A percentile compares a stretch with the other conserved stretches of the same genome.
phyloP scores from a whole-genome alignment of 2,113 vertebrate genomes.

The Hoplias malabaricus region DNA sequence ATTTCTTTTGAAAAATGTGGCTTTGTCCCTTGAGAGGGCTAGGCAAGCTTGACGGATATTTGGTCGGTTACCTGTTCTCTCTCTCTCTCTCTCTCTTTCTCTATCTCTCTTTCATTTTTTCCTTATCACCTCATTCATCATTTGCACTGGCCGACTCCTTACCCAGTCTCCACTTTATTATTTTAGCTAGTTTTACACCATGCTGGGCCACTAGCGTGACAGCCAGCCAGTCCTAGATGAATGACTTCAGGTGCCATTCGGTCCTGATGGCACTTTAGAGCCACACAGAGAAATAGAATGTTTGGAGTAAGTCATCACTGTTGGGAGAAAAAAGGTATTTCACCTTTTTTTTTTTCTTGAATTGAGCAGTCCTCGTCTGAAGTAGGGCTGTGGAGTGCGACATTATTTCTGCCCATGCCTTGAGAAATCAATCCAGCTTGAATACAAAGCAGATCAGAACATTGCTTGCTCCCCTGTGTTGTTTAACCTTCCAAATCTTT shows the following conservation, averaged over 20 bases:
- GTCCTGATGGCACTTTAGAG: conserved; percentile 23
- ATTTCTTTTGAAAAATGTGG: background rate
- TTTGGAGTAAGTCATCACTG: conserved; percentile 23
- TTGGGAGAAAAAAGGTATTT: conserved; percentile 5
- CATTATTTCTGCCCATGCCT: too few relatives aligned
- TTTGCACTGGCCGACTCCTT: conserved; percentile 29
- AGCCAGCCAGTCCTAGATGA: conserved; percentile 48
- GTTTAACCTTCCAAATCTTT: too few relatives aligned
- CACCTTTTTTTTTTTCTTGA: too few relatives aligned
- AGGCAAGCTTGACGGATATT: conserved; percentile 22
- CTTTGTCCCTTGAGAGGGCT: conserved; percentile 14
- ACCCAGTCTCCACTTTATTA: conserved; percentile 56
- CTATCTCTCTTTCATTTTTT: conserved; percentile 16
- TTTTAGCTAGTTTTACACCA: conserved; percentile 47
- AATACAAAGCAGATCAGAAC: too few relatives aligned
- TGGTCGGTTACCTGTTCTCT: conserved; percentile 10
- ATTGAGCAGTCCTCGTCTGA: too few relatives aligned
- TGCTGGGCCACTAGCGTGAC: conserved; percentile 43
- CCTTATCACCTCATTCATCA: conserved; percentile 42
- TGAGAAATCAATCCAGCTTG: too few relatives aligned
- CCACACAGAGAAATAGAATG: conserved; percentile 23
- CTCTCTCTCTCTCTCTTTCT: conserved; percentile 10
- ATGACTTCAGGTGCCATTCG: conserved; percentile 46
- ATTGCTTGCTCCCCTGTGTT: too few relatives aligned
- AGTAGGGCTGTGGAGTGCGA: too few relatives aligned